Evolutionary conservation across 2,888 invertebrate species (phyloP).

Genomic region (Drosophila mimica): DNA sequence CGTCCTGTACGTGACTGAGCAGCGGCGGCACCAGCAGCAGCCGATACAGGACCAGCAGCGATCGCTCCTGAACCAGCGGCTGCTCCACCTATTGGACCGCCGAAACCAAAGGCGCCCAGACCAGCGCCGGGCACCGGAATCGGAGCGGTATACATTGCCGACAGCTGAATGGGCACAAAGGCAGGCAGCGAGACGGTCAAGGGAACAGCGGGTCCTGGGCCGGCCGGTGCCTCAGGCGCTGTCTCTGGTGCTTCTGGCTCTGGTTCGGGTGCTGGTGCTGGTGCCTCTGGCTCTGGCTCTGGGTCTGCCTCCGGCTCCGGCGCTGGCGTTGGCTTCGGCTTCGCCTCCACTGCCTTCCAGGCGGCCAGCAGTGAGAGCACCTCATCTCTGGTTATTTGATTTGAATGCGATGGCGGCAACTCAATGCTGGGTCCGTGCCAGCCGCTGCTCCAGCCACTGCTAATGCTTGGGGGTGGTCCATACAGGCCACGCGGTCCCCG

Average conservation of each 20-base stretch:
- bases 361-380: conserved; percentile 77
- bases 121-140: conserved; percentile 52
- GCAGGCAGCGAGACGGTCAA: conserved; percentile 83
- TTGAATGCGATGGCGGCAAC: conserved; percentile 49
- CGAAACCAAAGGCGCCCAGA: conserved; percentile 45
- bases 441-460: conserved; percentile 53
- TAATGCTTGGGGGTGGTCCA: conserved; percentile 5
- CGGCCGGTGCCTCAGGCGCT: conserved; percentile 75
- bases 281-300: conserved; percentile 51
- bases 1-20: conserved; percentile 21
- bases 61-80: conserved; percentile 28
- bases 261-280: conserved; percentile 81
- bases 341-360: conserved; percentile 72
- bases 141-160: conserved; percentile 85
- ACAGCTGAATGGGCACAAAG: conserved; percentile 83
- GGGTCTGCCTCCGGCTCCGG: conserved; percentile 78
- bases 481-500: conserved; percentile 34
- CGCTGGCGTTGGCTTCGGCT: conserved; percentile 78
- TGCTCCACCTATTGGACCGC: conserved; percentile 6
- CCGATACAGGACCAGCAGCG: neutral
- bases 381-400: conserved; percentile 79
- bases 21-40: conserved; percentile 6
- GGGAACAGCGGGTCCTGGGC: conserved; percentile 80
- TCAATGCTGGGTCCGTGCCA: conserved; percentile 54
- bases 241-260: conserved; percentile 82